phyloP scores from a whole-genome alignment of 2,113 vertebrate genomes.

The Podarcis raffonei region DNA sequence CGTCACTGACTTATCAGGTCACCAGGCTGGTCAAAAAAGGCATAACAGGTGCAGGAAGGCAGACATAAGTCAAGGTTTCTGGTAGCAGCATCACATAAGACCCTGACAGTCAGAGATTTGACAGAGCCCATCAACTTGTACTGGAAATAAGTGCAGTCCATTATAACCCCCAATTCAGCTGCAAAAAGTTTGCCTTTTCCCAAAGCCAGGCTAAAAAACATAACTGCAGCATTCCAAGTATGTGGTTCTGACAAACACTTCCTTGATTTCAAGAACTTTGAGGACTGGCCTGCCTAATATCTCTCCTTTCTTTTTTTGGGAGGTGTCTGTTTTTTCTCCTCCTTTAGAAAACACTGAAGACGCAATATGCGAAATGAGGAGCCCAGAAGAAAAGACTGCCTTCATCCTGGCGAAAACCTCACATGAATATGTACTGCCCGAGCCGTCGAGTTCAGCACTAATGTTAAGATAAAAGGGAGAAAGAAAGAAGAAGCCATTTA shows the following conservation, averaged over 20 bases:
- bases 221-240: neutral
- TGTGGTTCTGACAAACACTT: neutral
- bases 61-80: neutral
- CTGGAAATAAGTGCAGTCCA: neutral
- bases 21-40: neutral
- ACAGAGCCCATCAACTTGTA: neutral
- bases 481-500: constrained; percentile 1
- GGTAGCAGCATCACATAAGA: neutral
- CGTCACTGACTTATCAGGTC: neutral
- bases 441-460: constrained; percentile 46
- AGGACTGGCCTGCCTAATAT: neutral
- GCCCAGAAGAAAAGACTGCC: neutral
- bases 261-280: neutral
- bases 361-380: neutral
- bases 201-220: neutral
- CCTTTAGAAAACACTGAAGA: neutral
- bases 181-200: neutral
- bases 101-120: neutral
- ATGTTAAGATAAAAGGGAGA: constrained; percentile 36
- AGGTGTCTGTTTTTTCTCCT: too few relatives aligned
- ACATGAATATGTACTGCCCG: constrained; percentile 12
- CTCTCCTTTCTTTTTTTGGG: neutral
- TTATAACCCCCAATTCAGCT: neutral
- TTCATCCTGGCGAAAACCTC: neutral
- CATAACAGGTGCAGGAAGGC: neutral